Evolutionary conservation across 2,888 invertebrate species (phyloP).

Genomic region (Silvanus unidentatus): DNA sequence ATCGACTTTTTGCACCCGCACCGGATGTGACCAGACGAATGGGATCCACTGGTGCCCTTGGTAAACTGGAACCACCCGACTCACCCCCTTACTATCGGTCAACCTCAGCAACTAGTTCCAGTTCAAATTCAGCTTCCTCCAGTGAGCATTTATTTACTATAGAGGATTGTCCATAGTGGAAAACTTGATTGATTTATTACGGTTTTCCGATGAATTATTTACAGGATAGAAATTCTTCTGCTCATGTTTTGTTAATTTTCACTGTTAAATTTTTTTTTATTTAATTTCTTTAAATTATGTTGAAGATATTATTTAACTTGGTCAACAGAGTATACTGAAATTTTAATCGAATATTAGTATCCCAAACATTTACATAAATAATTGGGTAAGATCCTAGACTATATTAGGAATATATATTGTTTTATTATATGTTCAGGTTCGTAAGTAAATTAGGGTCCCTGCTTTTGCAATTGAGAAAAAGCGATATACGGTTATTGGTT

Average conservation of each 20-base stretch:
- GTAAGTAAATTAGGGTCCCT: too few species aligned
- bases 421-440: neutral
- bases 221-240: neutral
- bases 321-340: too few species aligned
- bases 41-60: slow-evolving; percentile 37
- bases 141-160: slow-evolving; percentile 47
- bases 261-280: too few species aligned
- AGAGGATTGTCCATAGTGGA: slow-evolving; percentile 6
- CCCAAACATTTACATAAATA: neutral
- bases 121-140: slow-evolving; percentile 56
- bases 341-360: too few species aligned
- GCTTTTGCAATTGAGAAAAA: too few species aligned
- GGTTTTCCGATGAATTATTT: neutral
- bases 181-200: slow-evolving; percentile 6
- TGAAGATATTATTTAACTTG: too few species aligned
- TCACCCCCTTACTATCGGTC: slow-evolving; percentile 49
- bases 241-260: neutral
- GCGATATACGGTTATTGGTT: too few species aligned
- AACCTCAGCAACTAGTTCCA: slow-evolving; percentile 54
- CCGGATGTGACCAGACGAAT: slow-evolving; percentile 54
- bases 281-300: too few species aligned
- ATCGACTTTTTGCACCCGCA: slow-evolving; percentile 46
- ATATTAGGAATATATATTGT: neutral
- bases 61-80: slow-evolving; percentile 40
- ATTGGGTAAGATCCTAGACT: neutral